Base-by-base conservation (phyloP, 1,140 invertebrate genomes). In the Drosophila sucinea region DNA sequence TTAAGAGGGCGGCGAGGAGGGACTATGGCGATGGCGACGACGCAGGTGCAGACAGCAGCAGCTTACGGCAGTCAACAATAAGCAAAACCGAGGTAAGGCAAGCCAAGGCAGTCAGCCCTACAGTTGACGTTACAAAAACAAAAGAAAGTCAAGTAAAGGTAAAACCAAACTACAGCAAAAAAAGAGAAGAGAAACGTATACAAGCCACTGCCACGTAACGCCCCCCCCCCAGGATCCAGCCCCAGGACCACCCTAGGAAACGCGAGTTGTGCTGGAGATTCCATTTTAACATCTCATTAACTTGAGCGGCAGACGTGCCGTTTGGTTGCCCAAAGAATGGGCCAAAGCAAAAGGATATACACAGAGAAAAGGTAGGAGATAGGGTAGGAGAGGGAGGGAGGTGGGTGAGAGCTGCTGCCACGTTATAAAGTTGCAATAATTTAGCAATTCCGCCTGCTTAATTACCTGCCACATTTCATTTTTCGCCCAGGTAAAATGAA, bases 251-350 rank as follows among this genome's bases (percentile, higher is more conserved):
- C 7, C 33, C 10, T 35, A 35, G 33, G 17, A 47, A 47, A 5
- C 23, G 44, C 44, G 23, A 51, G 44, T 51, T 51, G 23, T 62
- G 41, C n/a, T 68, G 70, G 67, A 79, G 84, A 78, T 81, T 83
- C 77, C 79, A 91, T 91, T 91, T 91, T 86, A 91, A 90, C 89
- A 90, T 81, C 90, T 91, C 85, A 91, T 91, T 91, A 91, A 91
- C 77, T 86, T 79, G 76, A 83, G 79, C 83, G 73, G 76, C 77
- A 75, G 73, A 75, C 56, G 60, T 73, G 77, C 74, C 70, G 74
- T 77, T 68, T 77, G 73, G 58, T 27, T 62, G 73, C 60, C 60
- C 30, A 67, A 25, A 67, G 68, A 67, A 70, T 66, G 58, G 67
- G 35, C 40, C 25, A 51, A 51, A 25, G 23, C 2, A 51, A 51